Evolutionary conservation across 2,113 vertebrate species (phyloP), one percentile per base, ranked within the genome.

Genomic region (Xenus cinereus): DNA sequence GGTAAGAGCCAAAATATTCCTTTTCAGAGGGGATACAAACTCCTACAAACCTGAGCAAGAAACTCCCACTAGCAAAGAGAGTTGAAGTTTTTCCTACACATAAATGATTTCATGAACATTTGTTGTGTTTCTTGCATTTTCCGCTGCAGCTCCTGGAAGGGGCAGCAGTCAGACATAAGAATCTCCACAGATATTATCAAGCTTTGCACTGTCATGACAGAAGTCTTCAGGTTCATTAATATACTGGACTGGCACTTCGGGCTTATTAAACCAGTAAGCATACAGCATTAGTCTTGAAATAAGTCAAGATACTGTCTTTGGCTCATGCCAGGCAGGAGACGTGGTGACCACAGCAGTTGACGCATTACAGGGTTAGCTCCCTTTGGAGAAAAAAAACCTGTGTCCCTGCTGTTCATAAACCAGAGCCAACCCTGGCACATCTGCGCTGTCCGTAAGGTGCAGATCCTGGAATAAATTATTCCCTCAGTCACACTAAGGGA

Each of bases 321-420:
- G 18, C 15, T 85, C 3, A 0, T 26, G 41, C 20, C 27, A 41
- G 27, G 43, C 4, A 46, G 67, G 21, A 85, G 57, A 48, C 18
- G 13, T 0, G 0, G 33, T 4, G 5, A 39, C 30, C 45, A 8
- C 5, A 39, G 75, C 32, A 73, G 67, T 12, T 1, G 4, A 30
- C 39, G 33, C 39, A 37, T 92, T 35, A 24, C 16, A 59, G 43
- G 24, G 5, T 57, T 32, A 75, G 16, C 7, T 81, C 41, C 27
- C 19, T 54, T n/a, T 33, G 78, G 27, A 92, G 39, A 83, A 76
- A 21, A 32, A 92, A 94, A 79, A 22, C 4, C 79, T 53, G 10
- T 4, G 6, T 39, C 24, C 37, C 32, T 64, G 33, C 35, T 85
- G 45, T 62, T 88, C 69, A 53, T 83, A 76, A 82, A 54, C 35